Conservation (phyloP, 1,140 invertebrate species). For the Drosophila punjabiensis region DNA sequence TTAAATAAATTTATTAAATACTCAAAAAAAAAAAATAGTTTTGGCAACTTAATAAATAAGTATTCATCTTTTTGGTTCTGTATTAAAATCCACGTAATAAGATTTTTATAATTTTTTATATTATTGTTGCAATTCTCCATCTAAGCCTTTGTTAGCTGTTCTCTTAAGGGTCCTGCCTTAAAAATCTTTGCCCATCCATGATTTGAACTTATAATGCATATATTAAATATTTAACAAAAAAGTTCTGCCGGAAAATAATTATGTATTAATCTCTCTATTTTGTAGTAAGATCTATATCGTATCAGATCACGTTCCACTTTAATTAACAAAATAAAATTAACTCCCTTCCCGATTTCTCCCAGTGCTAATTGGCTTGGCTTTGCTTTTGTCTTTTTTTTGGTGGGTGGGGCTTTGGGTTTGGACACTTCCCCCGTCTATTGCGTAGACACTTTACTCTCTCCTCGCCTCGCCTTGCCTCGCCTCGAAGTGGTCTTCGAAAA, state of each 20-base stretch:
- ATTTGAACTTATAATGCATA: background rate
- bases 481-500: slow-evolving; percentile 16
- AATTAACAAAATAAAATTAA: background rate
- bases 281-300: too few species aligned
- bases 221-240: background rate
- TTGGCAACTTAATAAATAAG: too few species aligned
- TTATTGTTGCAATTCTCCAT: too few species aligned
- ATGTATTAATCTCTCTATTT: too few species aligned
- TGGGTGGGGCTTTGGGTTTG: slow-evolving; percentile 28
- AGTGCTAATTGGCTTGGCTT: slow-evolving; percentile 21
- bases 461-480: slow-evolving; percentile 10
- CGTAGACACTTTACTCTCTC: slow-evolving; percentile 34
- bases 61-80: too few species aligned
- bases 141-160: background rate
- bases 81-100: too few species aligned
- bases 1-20: too few species aligned
- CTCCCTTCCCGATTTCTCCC: background rate
- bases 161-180: background rate
- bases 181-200: background rate
- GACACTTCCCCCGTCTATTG: slow-evolving; percentile 26
- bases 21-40: too few species aligned
- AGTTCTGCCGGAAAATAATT: too few species aligned
- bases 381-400: slow-evolving; percentile 2
- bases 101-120: too few species aligned
- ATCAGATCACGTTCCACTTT: too few species aligned